Evolutionary conservation across 1,140 invertebrate species (phyloP).

Genomic region (Papilio glaucus): DNA sequence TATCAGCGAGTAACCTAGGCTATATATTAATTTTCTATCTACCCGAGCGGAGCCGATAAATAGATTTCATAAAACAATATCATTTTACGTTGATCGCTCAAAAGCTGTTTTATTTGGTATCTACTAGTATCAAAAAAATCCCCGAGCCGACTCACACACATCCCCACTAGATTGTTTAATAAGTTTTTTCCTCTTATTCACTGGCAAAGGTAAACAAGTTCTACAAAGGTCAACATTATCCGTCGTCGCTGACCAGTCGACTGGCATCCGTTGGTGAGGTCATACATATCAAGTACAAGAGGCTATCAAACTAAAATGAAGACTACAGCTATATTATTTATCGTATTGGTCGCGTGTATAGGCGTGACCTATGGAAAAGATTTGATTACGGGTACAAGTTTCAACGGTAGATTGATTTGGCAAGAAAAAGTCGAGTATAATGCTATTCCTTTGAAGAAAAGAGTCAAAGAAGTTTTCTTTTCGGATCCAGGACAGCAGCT

Average conservation of each 20-base stretch:
- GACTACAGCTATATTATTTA: constrained; percentile 52
- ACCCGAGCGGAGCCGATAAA: too few species aligned
- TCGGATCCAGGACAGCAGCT: constrained; percentile 75
- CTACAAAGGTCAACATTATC: constrained; percentile 34
- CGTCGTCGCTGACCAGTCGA: constrained; percentile 51
- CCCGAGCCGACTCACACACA: constrained; percentile 11
- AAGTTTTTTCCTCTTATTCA: constrained; percentile 60
- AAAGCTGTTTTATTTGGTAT: not conserved
- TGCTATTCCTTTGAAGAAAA: constrained; percentile 72
- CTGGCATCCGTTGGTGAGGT: constrained; percentile 45
- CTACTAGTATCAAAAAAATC: not conserved
- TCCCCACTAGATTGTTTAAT: constrained; percentile 42
- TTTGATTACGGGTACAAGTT: constrained; percentile 74
- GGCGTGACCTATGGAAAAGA: constrained; percentile 66
- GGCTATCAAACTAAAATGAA: constrained; percentile 58
- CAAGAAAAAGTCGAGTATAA: constrained; percentile 76
- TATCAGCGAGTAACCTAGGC: too few species aligned
- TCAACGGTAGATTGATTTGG: constrained; percentile 68
- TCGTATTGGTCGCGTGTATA: constrained; percentile 55
- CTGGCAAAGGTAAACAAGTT: constrained; percentile 57
- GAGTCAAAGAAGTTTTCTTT: constrained; percentile 76
- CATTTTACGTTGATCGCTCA: not conserved
- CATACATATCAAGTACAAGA: constrained; percentile 45
- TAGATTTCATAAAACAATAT: not conserved
- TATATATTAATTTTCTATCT: too few species aligned